phyloP scores from a whole-genome alignment of 2,113 vertebrate species.

The Corythornis cristatus region DNA sequence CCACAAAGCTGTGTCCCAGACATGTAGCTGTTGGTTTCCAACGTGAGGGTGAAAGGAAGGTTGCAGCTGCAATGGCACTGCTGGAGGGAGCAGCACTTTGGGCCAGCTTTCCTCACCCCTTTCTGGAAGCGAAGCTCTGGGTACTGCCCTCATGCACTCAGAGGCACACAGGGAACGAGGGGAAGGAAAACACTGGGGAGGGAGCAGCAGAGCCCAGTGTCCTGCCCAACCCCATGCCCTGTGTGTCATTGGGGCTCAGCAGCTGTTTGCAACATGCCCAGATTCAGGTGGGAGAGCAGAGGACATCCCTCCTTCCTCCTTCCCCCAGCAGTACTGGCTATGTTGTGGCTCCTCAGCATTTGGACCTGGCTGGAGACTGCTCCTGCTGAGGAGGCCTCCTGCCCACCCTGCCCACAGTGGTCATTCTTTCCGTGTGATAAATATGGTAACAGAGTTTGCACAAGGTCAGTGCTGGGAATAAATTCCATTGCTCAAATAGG shows the following conservation, averaged over 20 bases:
- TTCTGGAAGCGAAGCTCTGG: background rate
- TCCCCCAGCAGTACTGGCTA: background rate
- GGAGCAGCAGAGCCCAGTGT: rapidly evolving
- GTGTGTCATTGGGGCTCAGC: rapidly evolving
- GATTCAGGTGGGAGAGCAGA: background rate
- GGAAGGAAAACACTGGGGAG: background rate
- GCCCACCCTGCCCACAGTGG: background rate
- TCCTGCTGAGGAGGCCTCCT: background rate
- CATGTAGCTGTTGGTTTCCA: background rate
- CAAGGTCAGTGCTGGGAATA: constrained; percentile 50
- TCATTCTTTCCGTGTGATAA: constrained; percentile 63
- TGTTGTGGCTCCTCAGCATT: background rate
- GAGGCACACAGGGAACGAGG: background rate
- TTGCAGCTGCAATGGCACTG: rapidly evolving
- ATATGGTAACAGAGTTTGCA: constrained; percentile 55
- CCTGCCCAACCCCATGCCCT: rapidly evolving
- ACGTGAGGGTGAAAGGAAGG: rapidly evolving
- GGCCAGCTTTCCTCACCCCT: background rate
- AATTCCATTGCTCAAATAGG: constrained; percentile 61
- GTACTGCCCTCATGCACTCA: background rate
- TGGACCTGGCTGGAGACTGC: background rate
- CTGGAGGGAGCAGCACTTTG: rapidly evolving
- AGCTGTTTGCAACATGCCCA: background rate
- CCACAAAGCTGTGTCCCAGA: rapidly evolving
- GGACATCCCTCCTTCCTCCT: background rate